These are phyloP conservation scores for Pterophyllum scalare DNA, from an alignment of 2,113 vertebrate species.

Conservation along the genomic window DNA sequence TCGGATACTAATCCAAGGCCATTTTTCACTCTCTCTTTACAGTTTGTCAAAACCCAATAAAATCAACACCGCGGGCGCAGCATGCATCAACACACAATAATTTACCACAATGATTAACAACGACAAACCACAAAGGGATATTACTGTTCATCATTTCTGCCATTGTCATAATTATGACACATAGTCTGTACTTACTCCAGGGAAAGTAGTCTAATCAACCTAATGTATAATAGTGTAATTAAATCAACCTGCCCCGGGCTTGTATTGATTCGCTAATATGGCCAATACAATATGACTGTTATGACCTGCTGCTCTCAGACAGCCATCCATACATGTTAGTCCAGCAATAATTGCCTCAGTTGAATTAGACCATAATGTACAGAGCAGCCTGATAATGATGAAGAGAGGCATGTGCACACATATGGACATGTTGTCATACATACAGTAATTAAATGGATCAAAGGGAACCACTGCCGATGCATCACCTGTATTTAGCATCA, in stretches of 20 bases:
- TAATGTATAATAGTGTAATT: constrained; percentile 74
- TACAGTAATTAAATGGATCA: constrained; percentile 58
- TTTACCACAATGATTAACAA: constrained; percentile 62
- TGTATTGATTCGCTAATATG: constrained; percentile 88
- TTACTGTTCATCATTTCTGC: constrained; percentile 88
- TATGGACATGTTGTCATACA: constrained; percentile 42
- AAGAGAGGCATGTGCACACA: not conserved
- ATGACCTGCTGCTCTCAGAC: constrained; percentile 73
- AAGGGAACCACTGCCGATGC: not conserved
- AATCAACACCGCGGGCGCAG: constrained; percentile 51
- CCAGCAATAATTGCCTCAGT: constrained; percentile 61
- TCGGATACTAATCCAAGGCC: not conserved
- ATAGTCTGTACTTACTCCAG: constrained; percentile 84
- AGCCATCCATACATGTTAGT: constrained; percentile 67
- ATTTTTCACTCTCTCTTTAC: constrained; percentile 47
- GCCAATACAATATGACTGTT: constrained; percentile 85
- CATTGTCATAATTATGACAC: constrained; percentile 93
- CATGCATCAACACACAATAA: constrained; percentile 44
- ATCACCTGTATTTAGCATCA: constrained; percentile 58
- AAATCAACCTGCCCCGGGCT: constrained; percentile 87
- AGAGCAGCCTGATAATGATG: constrained; percentile 43
- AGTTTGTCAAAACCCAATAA: constrained; percentile 63
- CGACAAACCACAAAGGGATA: constrained; percentile 77
- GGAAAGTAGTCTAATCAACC: constrained; percentile 88
- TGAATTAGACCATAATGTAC: constrained; percentile 55